These are phyloP conservation scores for Zalophus californianus DNA, from an alignment of 2,797 vertebrate species.

Conservation along the genomic window DNA sequence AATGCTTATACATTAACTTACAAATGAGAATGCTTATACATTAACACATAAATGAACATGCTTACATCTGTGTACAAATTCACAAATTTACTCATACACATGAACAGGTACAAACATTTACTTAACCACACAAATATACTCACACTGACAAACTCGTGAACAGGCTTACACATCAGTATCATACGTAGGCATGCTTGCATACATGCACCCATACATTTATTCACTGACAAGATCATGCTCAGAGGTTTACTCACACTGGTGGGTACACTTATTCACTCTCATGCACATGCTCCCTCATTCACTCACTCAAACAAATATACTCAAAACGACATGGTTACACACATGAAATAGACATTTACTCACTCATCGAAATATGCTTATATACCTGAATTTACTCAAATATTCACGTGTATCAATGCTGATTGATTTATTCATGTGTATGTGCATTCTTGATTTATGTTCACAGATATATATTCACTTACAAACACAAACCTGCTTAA, in stretches of 20 bases:
- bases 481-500: background rate
- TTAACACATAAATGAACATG: background rate
- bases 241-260: background rate
- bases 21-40: background rate
- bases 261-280: background rate
- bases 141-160: background rate
- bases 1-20: background rate
- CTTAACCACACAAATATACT: background rate
- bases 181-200: no score
- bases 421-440: background rate
- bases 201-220: background rate
- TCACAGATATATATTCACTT: background rate
- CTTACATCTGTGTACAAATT: background rate
- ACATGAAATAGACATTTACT: background rate
- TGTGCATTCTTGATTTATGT: background rate
- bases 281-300: background rate
- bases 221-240: background rate
- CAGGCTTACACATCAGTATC: background rate
- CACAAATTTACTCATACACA: background rate
- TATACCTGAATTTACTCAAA: background rate
- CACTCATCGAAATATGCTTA: background rate
- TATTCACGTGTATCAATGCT: background rate
- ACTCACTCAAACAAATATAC: background rate
- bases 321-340: background rate
- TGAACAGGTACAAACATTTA: background rate